Percentiles rank a stretch among this genome's conserved stretches.
Evolutionary conservation across 2,113 vertebrate species (phyloP).

Genomic region (Lagopus leucura): DNA sequence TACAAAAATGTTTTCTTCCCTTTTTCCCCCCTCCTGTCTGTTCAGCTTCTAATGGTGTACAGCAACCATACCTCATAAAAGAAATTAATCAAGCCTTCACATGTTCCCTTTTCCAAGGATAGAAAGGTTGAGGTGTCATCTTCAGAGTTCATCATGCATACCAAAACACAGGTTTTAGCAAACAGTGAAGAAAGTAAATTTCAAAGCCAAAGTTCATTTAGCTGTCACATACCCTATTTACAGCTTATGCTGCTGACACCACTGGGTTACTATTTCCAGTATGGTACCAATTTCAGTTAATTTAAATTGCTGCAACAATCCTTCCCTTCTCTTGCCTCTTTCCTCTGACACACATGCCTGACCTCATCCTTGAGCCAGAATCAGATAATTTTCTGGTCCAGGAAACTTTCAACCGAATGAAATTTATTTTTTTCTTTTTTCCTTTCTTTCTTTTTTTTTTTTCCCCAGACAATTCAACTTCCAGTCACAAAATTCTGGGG

Average conservation of each 20-base stretch:
- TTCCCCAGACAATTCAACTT: background rate
- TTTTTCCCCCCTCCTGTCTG: background rate
- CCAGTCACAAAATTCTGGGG: background rate
- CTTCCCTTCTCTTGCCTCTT: background rate
- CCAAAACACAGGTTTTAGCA: background rate
- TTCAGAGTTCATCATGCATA: background rate
- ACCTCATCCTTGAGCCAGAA: background rate
- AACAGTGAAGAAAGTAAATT: conserved; percentile 4
- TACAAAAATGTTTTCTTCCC: background rate
- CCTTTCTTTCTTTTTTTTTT: background rate
- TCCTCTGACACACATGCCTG: background rate
- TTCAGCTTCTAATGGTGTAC: conserved; percentile 1
- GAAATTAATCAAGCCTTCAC: conserved; percentile 6
- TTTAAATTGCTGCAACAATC: background rate
- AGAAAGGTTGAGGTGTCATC: conserved; percentile 11
- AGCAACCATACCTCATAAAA: conserved; percentile 11
- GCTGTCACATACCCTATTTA: background rate
- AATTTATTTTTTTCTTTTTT: background rate
- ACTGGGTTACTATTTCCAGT: background rate
- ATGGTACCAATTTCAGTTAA: background rate
- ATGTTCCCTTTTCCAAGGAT: background rate
- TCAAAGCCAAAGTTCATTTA: background rate
- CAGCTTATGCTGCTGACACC: background rate
- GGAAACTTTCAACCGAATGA: background rate
- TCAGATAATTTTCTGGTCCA: background rate